These are phyloP conservation scores for Platypus cylindrus DNA, from an alignment of 2,888 invertebrate genomes.

Conservation along the genomic window DNA sequence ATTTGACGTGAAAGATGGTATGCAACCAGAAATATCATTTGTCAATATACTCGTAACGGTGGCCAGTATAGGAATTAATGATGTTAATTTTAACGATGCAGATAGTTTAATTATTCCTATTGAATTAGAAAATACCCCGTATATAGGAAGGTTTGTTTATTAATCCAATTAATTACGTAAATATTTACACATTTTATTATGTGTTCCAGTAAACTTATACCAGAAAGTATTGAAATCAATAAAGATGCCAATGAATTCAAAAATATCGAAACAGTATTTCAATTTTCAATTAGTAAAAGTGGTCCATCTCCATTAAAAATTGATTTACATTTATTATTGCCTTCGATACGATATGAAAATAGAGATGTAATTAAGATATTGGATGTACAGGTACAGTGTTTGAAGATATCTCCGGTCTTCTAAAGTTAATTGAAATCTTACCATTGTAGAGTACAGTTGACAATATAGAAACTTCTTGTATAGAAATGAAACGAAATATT, in stretches of 20 bases:
- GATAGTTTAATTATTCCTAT: conserved; percentile 9
- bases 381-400: conserved; percentile 6
- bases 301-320: conserved; percentile 10
- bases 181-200: conserved; percentile 1
- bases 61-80: conserved; percentile 17
- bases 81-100: conserved; percentile 5
- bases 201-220: conserved; percentile 2
- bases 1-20: conserved; percentile 14
- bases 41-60: conserved; percentile 15
- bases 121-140: conserved; percentile 14
- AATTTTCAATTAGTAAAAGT: conserved; percentile 9
- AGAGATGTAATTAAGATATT: conserved; percentile 4
- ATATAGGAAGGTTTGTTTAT: conserved; percentile 19
- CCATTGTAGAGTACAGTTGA: too few relatives aligned
- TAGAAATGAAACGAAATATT: too few relatives aligned
- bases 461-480: too few relatives aligned
- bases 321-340: conserved; percentile 7
- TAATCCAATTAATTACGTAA: too few relatives aligned
- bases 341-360: conserved; percentile 4
- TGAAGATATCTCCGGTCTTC: not conserved
- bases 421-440: too few relatives aligned
- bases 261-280: conserved; percentile 5
- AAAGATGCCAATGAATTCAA: conserved; percentile 9
- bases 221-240: conserved; percentile 2
- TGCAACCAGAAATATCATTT: conserved; percentile 6